phyloP scores from a whole-genome alignment of 2,888 invertebrate genomes.

The Thelaira solivaga region DNA sequence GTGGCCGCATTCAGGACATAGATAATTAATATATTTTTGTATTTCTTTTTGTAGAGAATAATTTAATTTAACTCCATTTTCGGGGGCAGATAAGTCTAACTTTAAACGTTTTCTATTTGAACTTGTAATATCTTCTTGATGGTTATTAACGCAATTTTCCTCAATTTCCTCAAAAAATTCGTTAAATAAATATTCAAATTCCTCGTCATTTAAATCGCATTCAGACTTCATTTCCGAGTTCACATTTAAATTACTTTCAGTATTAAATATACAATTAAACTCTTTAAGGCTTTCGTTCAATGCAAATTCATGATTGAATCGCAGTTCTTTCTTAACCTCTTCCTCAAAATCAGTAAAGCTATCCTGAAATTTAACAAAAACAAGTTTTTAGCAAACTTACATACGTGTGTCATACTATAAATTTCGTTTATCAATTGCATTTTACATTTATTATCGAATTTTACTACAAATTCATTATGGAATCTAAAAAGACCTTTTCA shows the following conservation, averaged over 20 bases:
- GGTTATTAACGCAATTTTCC: not conserved
- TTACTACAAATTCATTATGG: conserved; percentile 59
- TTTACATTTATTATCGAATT: conserved; percentile 64
- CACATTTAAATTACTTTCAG: conserved; percentile 54
- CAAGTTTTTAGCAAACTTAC: no score
- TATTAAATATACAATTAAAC: conserved; percentile 68
- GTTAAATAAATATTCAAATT: conserved; percentile 65
- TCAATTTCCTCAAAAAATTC: conserved; percentile 68
- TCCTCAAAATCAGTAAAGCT: conserved; percentile 68
- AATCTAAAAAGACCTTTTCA: conserved; percentile 64
- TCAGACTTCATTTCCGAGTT: not conserved
- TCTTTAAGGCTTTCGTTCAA: conserved; percentile 70
- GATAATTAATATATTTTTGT: conserved; percentile 65
- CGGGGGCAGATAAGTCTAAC: conserved; percentile 16
- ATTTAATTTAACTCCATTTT: conserved; percentile 25
- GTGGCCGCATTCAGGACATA: conserved; percentile 71
- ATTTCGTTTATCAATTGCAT: conserved; percentile 39
- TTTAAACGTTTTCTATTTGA: conserved; percentile 60
- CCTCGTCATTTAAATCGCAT: conserved; percentile 48
- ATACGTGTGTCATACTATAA: conserved; percentile 50
- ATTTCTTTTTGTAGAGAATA: conserved; percentile 61
- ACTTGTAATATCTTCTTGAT: not conserved
- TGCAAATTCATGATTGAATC: conserved; percentile 66
- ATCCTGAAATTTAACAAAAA: conserved; percentile 58
- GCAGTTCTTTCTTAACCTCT: conserved; percentile 54